Base-by-base conservation (phyloP, 2,797 vertebrate species). In the Rachycentron canadum region DNA sequence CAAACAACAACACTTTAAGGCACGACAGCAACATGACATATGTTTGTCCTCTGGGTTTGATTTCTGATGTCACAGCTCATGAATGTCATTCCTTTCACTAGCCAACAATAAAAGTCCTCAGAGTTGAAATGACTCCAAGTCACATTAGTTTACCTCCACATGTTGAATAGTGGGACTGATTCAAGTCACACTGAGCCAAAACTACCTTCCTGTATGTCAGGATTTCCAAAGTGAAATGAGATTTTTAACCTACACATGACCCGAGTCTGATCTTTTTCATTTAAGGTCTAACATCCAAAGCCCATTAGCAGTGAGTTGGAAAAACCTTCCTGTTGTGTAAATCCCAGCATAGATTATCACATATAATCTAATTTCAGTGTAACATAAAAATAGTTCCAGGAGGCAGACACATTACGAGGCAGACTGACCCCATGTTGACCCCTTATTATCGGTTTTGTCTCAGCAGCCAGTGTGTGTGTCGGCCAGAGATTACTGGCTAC, bases 381-480 rank as follows among this genome's bases (percentile, higher is more conserved):
- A 58, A 63, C 52, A 69, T 53, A 62, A 55, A 55, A 32, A 2
- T 52, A 49, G 43, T 63, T 64, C 32, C 60, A 76, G 62, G 64
- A 76, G 43, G 30, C 45, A 71, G 76, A 72, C 63, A 30, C 62
- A 61, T 61, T 21, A 66, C 21, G 4, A 56, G 21, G 23, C 67
- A 43, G 53, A 41, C 72, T 82, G 70, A 78, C 84, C 77, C 34
- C 8, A 28, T 7, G 19, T 7, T 82, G 73, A 87, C 71, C 81
- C 7, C 9, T 65, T 47, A 28, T 45, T 58, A 82, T 70, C 21
- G 30, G 45, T 79, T 74, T 57, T 67, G 76, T 79, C 58, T 71
- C 0, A 2, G 55, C 43, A 41, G 45, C 19, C 13, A 19, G 45
- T 21, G 34, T 59, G 50, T 72, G 32, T 69, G 63, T 53, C 21